Percentiles rank a stretch among this genome's conserved stretches.
phyloP scores from a whole-genome alignment of 1,140 invertebrate species.

The Battus philenor region DNA sequence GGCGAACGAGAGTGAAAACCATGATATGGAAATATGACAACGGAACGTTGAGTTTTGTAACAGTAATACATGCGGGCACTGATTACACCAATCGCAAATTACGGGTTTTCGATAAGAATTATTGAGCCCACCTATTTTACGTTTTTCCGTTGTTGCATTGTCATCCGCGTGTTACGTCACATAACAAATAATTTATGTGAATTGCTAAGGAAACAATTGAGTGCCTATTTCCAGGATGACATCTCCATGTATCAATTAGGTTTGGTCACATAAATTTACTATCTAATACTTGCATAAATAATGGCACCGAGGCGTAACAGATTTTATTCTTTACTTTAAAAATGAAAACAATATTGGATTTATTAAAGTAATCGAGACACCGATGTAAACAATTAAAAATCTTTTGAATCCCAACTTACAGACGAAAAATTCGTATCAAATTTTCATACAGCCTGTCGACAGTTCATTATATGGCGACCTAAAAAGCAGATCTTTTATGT shows the following conservation, averaged over 20 bases:
- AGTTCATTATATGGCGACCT: constrained; percentile 31
- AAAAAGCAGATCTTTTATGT: constrained; percentile 49
- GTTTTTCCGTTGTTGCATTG: constrained; percentile 31
- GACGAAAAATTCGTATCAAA: too few relatives aligned
- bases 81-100: constrained; percentile 28
- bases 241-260: constrained; percentile 1
- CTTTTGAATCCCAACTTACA: too few relatives aligned
- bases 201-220: constrained; percentile 25
- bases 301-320: too few relatives aligned
- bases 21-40: constrained; percentile 45
- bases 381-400: too few relatives aligned
- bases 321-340: too few relatives aligned
- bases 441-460: constrained; percentile 12
- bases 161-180: constrained; percentile 25
- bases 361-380: too few relatives aligned
- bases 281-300: too few relatives aligned
- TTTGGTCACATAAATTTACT: too few relatives aligned
- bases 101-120: constrained; percentile 17
- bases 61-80: constrained; percentile 28
- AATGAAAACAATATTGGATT: too few relatives aligned
- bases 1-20: constrained; percentile 58
- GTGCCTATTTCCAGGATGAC: constrained; percentile 15
- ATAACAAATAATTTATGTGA: constrained; percentile 34
- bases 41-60: constrained; percentile 43
- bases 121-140: constrained; percentile 22